phyloP scores from a whole-genome alignment of 1,140 invertebrate genomes.

The Scaptomyza pallida region DNA sequence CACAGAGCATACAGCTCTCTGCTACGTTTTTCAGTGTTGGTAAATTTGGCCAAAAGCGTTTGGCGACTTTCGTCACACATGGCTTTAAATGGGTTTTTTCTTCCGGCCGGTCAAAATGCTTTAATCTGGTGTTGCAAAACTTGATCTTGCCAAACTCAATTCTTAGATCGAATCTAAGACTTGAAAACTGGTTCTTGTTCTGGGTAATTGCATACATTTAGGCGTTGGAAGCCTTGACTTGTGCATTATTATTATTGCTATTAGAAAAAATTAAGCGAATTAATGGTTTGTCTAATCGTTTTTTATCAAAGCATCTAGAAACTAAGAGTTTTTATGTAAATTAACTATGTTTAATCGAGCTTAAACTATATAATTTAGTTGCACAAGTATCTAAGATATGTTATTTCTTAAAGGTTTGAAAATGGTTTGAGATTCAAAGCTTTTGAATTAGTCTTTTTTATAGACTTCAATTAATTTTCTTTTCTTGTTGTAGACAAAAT shows the following conservation, averaged over 20 bases:
- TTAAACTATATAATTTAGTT: too few species aligned
- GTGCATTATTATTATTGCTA: not conserved
- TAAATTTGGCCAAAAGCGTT: slow-evolving; percentile 54
- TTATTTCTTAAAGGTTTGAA: too few species aligned
- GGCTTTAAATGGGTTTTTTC: slow-evolving; percentile 65
- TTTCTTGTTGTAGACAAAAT: too few species aligned
- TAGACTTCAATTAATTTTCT: too few species aligned
- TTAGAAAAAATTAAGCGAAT: not conserved
- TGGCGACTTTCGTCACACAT: slow-evolving; percentile 42
- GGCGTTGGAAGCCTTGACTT: slow-evolving; percentile 35
- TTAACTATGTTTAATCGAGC: too few species aligned
- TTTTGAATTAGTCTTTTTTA: too few species aligned
- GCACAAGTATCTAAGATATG: too few species aligned
- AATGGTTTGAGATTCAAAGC: too few species aligned
- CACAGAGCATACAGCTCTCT: not conserved
- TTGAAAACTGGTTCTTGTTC: not conserved
- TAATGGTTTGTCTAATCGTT: too few species aligned
- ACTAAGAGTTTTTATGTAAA: too few species aligned
- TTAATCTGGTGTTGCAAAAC: not conserved
- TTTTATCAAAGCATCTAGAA: too few species aligned
- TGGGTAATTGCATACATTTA: slow-evolving; percentile 56
- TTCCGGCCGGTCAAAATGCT: slow-evolving; percentile 46
- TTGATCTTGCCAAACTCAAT: slow-evolving; percentile 8
- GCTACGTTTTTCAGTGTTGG: slow-evolving; percentile 54
- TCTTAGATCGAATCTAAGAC: not conserved